Base-by-base conservation (phyloP, 2,113 vertebrate species). In the Benitochromis conjunctus region DNA sequence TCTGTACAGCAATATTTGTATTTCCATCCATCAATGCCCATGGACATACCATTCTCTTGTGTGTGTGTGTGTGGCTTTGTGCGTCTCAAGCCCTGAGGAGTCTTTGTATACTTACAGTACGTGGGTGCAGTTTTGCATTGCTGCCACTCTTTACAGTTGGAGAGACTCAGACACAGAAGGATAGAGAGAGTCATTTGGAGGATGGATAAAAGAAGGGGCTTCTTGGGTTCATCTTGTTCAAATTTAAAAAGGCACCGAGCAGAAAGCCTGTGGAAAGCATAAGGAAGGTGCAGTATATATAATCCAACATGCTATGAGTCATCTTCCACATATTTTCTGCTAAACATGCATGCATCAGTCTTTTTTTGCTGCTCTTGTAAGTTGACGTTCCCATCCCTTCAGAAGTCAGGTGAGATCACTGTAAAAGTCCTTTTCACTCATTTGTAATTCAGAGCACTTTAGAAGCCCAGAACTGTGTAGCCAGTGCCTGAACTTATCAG, bases 401-500 rank as follows among this genome's bases (percentile, higher is more conserved):
- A 78, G 46, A 90, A 87, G 88, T 92, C 87, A 86, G 34, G 13
- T 41, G 41, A 82, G 90, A 92, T 93, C 83, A 89, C 81, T 84
- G 82, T 90, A 79, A 85, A 91, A 80, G 91, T 92, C 85, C 79
- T 82, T 86, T 53, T 46, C 69, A 90, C 86, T 93, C 62, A 88
- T 94, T 93, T 92, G 87, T 88, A 88, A 92, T 93, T 90, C 89
- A 87, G 81, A 91, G 87, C 91, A 88, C 88, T 91, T 89, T 60
- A 79, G 69, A 85, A 79, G 88, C 84, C 79, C 56, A 64, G 56
- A 55, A 89, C 79, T 91, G 81, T 89, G 79, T 80, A 79, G 88
- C 87, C 89, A 81, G 31, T 81, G 84, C 57, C 43, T 86, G 53
- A 86, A 90, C 83, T 83, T 86, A 91, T 87, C 84, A 94, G 80